phyloP scores from a whole-genome alignment of 2,113 vertebrate genomes.

The Phalacrocorax brasilianus region DNA sequence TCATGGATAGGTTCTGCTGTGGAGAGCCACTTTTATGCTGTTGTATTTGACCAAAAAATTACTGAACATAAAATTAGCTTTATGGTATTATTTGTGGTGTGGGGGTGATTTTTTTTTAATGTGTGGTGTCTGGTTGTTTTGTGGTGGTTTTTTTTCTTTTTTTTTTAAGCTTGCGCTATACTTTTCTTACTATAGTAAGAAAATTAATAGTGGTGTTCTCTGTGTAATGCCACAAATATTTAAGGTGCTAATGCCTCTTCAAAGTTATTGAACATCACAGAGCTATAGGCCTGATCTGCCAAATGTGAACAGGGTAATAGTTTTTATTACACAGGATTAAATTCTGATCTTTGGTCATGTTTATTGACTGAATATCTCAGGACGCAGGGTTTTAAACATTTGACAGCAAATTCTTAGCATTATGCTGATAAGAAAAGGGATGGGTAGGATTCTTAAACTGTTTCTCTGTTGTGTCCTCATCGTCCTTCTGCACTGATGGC shows the following conservation, averaged over 20 bases:
- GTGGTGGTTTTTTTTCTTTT: neutral
- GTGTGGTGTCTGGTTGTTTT: no score
- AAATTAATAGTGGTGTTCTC: neutral
- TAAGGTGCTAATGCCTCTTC: neutral
- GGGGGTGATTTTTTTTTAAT: neutral
- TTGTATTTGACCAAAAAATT: neutral
- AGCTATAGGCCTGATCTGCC: neutral
- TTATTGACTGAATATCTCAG: neutral
- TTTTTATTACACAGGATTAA: conserved; percentile 33
- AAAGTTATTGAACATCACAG: conserved; percentile 28
- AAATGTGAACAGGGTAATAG: neutral
- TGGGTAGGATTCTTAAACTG: neutral
- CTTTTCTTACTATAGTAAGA: neutral
- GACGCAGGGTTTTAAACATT: neutral
- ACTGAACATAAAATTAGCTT: neutral
- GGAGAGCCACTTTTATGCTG: neutral
- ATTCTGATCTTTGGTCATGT: neutral
- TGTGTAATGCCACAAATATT: neutral
- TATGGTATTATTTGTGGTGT: neutral
- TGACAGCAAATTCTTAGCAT: neutral
- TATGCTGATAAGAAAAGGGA: neutral
- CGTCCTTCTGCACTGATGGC: neutral
- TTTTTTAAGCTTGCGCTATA: neutral
- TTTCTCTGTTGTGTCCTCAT: neutral
- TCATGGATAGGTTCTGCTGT: neutral